Evolutionary conservation across 2,113 vertebrate species (phyloP), one percentile per base, ranked within the genome.

Genomic region (Lates calcarifer): DNA sequence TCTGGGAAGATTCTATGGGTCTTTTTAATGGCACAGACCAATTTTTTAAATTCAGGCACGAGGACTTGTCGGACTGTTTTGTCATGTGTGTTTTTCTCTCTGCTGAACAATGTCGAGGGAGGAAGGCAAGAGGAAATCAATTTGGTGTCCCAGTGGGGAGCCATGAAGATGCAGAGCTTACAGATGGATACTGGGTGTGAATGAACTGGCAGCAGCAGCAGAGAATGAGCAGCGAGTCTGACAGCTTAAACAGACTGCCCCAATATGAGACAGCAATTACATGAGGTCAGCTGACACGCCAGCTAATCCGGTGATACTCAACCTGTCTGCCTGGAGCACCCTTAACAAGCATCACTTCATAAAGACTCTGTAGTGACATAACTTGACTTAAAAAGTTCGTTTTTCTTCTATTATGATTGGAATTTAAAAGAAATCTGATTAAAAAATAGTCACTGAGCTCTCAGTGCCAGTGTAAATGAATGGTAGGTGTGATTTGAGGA

Each of bases 161-260:
- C 74, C 49, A n/a, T 62, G 56, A 68, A 78, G 77, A 67, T 47
- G 5, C 22, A 1, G 47, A 65, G 70, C 58, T 68, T 12, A 26
- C 49, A 75, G 72, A 80, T 18, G 41, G 72, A 86, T 41, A 60
- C 64, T 6, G 64, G 67, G 24, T 70, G 82, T 71, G 83, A 79
- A 82, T 64, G 80, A 84, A 73, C 51, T 14, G 68, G 80, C 74
- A 35, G 88, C 24, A 15, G 66, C 80, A 24, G 64, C 63, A 43
- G 41, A 51, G 66, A 78, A 61, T n/a, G 55, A 74, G 81, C 62
- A 61, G 82, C 37, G 26, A 31, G 61, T 63, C 43, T 82, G 79
- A 81, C 86, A 87, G 58, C 75, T 75, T 75, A 64, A 83, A 87
- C 65, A 77, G 58, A 76, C 70, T 51, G n/a, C 47, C 62, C 86